These are phyloP conservation scores for Deilephila porcellus DNA, from an alignment of 2,888 invertebrate species.

Conservation along the genomic window DNA sequence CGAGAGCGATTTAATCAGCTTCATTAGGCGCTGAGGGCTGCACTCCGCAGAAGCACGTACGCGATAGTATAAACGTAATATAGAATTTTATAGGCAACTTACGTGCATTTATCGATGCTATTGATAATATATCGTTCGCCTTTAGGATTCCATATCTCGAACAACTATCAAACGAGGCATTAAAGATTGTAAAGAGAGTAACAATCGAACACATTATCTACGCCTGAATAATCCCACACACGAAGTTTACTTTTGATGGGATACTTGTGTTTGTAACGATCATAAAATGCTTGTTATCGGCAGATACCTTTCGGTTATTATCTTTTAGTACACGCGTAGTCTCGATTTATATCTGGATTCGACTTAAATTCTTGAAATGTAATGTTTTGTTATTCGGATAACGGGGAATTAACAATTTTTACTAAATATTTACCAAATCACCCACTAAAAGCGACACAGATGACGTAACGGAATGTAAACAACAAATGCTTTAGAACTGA, in stretches of 20 bases:
- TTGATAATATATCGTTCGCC: slow-evolving; percentile 55
- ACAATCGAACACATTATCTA: slow-evolving; percentile 68
- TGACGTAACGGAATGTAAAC: no score
- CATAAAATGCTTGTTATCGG: slow-evolving; percentile 39
- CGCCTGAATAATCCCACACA: slow-evolving; percentile 67
- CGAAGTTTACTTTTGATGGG: slow-evolving; percentile 62
- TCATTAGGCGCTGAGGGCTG: slow-evolving; percentile 65
- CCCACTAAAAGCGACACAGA: no score
- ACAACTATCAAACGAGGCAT: slow-evolving; percentile 69
- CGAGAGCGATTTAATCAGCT: slow-evolving; percentile 69
- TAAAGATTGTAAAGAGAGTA: slow-evolving; percentile 69
- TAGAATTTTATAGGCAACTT: slow-evolving; percentile 18
- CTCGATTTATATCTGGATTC: neutral
- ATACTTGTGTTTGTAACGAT: slow-evolving; percentile 44
- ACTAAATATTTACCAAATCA: neutral
- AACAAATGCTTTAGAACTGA: no score
- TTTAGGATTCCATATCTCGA: slow-evolving; percentile 58
- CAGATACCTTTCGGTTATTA: slow-evolving; percentile 42
- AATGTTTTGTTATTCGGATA: neutral
- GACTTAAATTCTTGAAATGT: neutral
- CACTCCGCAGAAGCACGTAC: slow-evolving; percentile 53
- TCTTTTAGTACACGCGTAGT: slow-evolving; percentile 36
- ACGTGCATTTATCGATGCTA: slow-evolving; percentile 44
- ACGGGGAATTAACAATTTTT: neutral
- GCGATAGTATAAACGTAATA: slow-evolving; percentile 43